These are phyloP conservation scores for Microcaecilia unicolor DNA, from an alignment of 2,797 vertebrate genomes.

Conservation along the genomic window DNA sequence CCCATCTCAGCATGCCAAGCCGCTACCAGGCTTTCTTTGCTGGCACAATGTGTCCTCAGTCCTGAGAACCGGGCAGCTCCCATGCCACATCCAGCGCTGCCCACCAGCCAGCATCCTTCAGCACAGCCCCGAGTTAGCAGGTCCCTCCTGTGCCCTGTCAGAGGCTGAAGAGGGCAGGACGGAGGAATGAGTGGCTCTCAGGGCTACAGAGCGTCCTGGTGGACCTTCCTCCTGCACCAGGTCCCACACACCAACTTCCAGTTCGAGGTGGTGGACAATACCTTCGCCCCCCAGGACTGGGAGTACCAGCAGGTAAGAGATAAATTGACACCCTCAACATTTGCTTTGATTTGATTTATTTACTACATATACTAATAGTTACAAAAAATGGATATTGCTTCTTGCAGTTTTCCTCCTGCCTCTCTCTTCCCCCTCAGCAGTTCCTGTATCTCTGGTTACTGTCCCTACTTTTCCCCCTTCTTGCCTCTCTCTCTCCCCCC, in stretches of 20 bases:
- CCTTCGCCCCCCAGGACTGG: conserved; percentile 40
- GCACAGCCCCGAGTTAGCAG: not conserved
- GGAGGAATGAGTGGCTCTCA: conserved; percentile 45
- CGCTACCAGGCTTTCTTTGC: conserved; percentile 5
- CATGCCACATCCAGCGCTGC: not conserved
- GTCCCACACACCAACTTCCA: conserved; percentile 50
- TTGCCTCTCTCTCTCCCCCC: conserved; percentile 5
- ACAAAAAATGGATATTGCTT: no score
- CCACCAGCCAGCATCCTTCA: not conserved
- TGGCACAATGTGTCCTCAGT: conserved; percentile 3
- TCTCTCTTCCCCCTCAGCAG: not conserved
- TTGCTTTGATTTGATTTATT: no score
- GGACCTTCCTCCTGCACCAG: conserved; percentile 50
- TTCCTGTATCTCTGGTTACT: not conserved
- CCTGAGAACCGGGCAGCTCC: not conserved
- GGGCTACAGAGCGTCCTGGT: conserved; percentile 47
- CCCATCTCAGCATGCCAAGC: conserved; percentile 31
- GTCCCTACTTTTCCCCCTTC: no score
- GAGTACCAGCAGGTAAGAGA: conserved; percentile 53
- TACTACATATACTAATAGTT: no score
- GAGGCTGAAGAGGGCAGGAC: conserved; percentile 4
- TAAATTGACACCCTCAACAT: no score
- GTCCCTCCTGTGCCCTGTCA: not conserved
- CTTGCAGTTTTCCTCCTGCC: no score
- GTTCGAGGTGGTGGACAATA: conserved; percentile 43